Conservation (phyloP, 2,113 vertebrate species). For the Centropristis striata region DNA sequence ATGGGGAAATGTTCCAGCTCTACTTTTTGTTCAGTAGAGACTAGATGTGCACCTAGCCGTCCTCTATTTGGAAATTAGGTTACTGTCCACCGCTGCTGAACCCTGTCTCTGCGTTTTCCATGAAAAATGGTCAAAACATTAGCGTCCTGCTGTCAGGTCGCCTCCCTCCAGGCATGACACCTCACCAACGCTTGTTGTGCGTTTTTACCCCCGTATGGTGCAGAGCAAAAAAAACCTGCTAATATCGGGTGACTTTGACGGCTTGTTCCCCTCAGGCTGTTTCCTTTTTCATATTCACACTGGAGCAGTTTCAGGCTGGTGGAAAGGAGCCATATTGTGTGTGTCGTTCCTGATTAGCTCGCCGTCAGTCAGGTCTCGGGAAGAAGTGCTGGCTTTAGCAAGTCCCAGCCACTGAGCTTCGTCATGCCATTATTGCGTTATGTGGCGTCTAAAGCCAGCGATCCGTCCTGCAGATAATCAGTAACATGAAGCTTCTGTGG, state of each 20-base stretch:
- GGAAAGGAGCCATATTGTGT: conserved; percentile 57
- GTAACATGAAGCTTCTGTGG: conserved; percentile 41
- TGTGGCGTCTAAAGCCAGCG: conserved; percentile 26
- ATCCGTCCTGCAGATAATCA: conserved; percentile 26
- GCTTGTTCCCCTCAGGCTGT: conserved; percentile 51
- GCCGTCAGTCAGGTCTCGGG: conserved; percentile 36
- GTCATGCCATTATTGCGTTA: conserved; percentile 33
- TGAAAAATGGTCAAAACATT: conserved; percentile 42
- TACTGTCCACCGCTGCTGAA: conserved; percentile 8
- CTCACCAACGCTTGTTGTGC: conserved; percentile 8
- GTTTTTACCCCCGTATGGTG: conserved; percentile 48
- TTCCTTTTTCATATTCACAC: conserved; percentile 55
- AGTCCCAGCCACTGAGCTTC: conserved; percentile 29
- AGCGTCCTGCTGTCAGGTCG: conserved; percentile 39
- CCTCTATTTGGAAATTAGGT: conserved; percentile 57
- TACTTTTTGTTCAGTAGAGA: conserved; percentile 35
- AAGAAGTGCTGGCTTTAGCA: conserved; percentile 56
- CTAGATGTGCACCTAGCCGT: neutral
- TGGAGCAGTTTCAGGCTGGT: conserved; percentile 42
- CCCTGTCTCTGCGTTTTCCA: neutral
- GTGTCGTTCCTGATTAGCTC: conserved; percentile 59
- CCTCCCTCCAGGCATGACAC: conserved; percentile 37
- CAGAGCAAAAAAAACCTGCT: conserved; percentile 20
- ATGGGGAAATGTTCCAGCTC: conserved; percentile 36
- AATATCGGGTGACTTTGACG: conserved; percentile 64